Evolutionary conservation across 2,888 invertebrate species (phyloP).

Genomic region (Oegoconia quadripuncta): DNA sequence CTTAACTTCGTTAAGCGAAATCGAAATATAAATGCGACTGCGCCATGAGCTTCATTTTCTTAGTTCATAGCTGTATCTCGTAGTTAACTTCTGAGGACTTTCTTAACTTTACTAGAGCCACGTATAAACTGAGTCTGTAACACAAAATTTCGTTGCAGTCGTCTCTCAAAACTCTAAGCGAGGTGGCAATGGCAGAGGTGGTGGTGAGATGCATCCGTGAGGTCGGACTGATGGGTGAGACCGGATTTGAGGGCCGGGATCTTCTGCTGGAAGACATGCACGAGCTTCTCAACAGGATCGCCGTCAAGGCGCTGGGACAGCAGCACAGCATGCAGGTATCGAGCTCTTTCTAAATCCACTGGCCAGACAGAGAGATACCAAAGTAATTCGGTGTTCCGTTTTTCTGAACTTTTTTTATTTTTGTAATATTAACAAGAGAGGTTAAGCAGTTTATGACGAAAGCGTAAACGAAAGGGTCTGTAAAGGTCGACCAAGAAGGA

Average conservation of each 20-base stretch:
- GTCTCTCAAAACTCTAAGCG: slow-evolving; percentile 49
- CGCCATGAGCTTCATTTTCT: too few species aligned
- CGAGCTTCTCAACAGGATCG: slow-evolving; percentile 47
- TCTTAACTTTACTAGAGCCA: not conserved
- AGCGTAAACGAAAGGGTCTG: too few species aligned
- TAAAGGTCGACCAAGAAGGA: too few species aligned
- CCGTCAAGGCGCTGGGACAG: slow-evolving; percentile 45
- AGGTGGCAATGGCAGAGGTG: slow-evolving; percentile 54
- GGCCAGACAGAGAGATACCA: too few species aligned
- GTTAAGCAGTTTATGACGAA: too few species aligned
- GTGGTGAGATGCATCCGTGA: slow-evolving; percentile 50
- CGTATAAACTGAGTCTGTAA: not conserved
- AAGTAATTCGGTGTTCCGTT: too few species aligned
- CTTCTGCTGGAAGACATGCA: slow-evolving; percentile 51
- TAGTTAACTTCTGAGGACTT: too few species aligned
- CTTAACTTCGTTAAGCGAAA: too few species aligned
- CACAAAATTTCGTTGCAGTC: slow-evolving; percentile 32
- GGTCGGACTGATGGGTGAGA: slow-evolving; percentile 34
- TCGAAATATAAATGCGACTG: too few species aligned
- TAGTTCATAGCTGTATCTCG: too few species aligned
- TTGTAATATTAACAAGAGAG: too few species aligned
- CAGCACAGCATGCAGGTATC: slow-evolving; percentile 56
- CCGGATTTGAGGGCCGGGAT: slow-evolving; percentile 46
- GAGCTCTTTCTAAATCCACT: not conserved
- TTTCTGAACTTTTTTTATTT: too few species aligned